Evolutionary conservation across 2,888 invertebrate species (phyloP).

Genomic region (Leptura quadrifasciata): DNA sequence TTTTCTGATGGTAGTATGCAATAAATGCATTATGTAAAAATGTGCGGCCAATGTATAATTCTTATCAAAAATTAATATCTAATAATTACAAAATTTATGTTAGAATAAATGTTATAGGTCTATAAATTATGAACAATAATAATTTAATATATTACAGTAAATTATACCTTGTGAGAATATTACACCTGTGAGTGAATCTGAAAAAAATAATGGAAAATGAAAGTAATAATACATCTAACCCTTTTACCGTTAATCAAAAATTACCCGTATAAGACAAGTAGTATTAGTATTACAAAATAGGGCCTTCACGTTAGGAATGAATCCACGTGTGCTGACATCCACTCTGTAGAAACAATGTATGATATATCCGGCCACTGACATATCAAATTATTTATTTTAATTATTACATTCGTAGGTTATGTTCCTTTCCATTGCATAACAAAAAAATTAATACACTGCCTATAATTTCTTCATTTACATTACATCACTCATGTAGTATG

Average conservation of each 20-base stretch:
- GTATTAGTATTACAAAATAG: slow-evolving; percentile 1
- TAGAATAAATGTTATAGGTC: slow-evolving; percentile 1
- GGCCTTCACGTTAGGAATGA: slow-evolving; percentile 18
- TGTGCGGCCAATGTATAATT: background rate
- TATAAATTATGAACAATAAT: slow-evolving; percentile 7
- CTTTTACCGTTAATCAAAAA: slow-evolving; percentile 31
- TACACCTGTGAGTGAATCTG: slow-evolving; percentile 11
- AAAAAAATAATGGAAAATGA: slow-evolving; percentile 16
- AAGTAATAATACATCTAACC: slow-evolving; percentile 16
- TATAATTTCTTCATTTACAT: background rate
- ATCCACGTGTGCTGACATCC: slow-evolving; percentile 12
- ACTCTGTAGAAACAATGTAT: slow-evolving; percentile 15
- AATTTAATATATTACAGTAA: background rate
- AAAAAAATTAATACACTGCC: background rate
- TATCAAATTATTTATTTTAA: slow-evolving; percentile 17
- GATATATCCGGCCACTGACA: slow-evolving; percentile 21
- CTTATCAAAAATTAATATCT: slow-evolving; percentile 7
- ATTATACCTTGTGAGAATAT: slow-evolving; percentile 9
- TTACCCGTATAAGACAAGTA: slow-evolving; percentile 17
- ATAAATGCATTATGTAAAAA: background rate
- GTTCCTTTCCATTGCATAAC: background rate
- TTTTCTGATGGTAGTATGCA: background rate
- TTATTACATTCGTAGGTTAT: background rate
- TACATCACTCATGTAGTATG: no score
- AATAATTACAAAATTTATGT: background rate